Evolutionary conservation across 2,888 invertebrate species (phyloP), one percentile per base, ranked within the genome.

Genomic region (Erpobdella octoculata): DNA sequence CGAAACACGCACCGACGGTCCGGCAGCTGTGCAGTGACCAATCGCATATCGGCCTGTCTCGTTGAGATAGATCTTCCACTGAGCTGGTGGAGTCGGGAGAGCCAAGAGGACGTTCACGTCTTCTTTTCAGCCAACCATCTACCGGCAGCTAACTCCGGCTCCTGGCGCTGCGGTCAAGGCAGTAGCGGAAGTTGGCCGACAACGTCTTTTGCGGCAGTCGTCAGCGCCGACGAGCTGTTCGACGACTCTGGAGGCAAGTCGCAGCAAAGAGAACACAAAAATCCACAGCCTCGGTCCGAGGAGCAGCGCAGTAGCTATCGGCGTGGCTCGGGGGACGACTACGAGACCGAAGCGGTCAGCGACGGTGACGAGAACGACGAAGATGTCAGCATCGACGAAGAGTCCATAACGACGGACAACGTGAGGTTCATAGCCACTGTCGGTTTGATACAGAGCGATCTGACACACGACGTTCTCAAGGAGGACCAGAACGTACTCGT

Each of bases 401-500:
- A 62, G n/a, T 28, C 31, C 28, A 4, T n/a, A 9, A 31, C 35
- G 12, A 62, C 31, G 9, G 35, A 62, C 62, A 35, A 62, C 62
- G 62, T 62, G 59, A 66, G 59, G 36, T 65, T 75, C 46, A 71
- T 76, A 12, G 48, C 74, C 25, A 61, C 74, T 1, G 75, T 76
- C 41, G 73, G 74, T 1, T 48, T 76, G 41, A 73, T 71, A 9
- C 72, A 72, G 21, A 74, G 76, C 18, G 73, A 74, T 73, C 28
- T 74, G 61, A 75, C 74, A 1, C 93, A 91, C 81, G 89, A 91
- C 78, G 92, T 93, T 81, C 86, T 92, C 71, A 88, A 90, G 74
- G 88, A 92, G 64, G 90, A 90, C 77, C 91, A 93, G 74, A 89
- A 90, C 73, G 86, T 94, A 33, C 90, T 91, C 0, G 88, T 95